Conservation (phyloP, 2,797 vertebrate genomes). For the Anguilla obscura region DNA sequence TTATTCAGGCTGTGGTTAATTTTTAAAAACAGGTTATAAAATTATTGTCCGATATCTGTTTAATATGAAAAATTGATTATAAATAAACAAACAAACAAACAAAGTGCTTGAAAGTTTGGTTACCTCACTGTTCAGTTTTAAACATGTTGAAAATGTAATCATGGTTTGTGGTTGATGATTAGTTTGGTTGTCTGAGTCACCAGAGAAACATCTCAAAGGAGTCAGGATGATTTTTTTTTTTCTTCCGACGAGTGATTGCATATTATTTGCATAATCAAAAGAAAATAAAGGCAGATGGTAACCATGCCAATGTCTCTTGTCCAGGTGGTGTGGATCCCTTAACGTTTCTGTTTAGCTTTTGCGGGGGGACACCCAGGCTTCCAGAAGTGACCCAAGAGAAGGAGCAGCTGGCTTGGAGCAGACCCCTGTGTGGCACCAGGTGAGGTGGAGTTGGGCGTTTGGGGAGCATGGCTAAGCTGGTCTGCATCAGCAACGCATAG, state of each 20-base stretch:
- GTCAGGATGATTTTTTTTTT: too few relatives aligned
- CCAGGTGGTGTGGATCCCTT: background rate
- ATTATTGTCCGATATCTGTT: background rate
- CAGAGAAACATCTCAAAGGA: too few relatives aligned
- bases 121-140: too few relatives aligned
- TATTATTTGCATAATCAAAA: background rate
- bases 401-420: background rate
- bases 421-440: conserved; percentile 5
- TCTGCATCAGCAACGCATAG: background rate
- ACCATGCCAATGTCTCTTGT: background rate
- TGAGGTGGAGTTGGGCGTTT: background rate
- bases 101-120: too few relatives aligned
- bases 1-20: background rate
- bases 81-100: too few relatives aligned
- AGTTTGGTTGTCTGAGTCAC: too few relatives aligned
- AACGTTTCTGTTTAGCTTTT: background rate
- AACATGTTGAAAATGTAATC: too few relatives aligned
- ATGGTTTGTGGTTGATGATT: too few relatives aligned
- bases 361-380: background rate
- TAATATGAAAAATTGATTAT: background rate
- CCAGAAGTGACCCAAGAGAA: background rate
- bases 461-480: background rate
- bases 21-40: background rate
- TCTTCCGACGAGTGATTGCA: too few relatives aligned
- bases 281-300: background rate